Percentiles rank a stretch among this genome's conserved stretches.
Evolutionary conservation across 2,888 invertebrate genomes (phyloP).

Genomic region (Chesias legatella): DNA sequence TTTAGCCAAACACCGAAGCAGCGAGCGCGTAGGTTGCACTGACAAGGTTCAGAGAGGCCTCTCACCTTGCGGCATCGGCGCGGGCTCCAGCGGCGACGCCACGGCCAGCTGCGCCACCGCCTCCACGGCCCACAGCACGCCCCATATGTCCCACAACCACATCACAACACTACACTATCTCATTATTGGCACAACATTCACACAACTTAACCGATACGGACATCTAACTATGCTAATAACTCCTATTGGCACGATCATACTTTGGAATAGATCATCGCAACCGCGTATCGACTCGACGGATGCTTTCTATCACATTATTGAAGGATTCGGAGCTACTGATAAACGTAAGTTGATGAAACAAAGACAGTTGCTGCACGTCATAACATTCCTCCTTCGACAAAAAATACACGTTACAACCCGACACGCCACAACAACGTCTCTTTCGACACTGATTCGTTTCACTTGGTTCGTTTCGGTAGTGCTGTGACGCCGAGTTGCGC

Average conservation of each 20-base stretch:
- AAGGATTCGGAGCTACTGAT: constrained; percentile 44
- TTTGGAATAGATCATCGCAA: constrained; percentile 68
- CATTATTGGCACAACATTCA: constrained; percentile 79
- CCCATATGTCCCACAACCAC: constrained; percentile 79
- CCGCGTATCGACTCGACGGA: constrained; percentile 41
- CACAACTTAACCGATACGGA: constrained; percentile 75
- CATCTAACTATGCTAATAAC: constrained; percentile 74
- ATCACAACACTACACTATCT: constrained; percentile 80
- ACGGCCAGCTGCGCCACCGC: constrained; percentile 61
- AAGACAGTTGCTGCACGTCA: constrained; percentile 77
- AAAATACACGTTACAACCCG: constrained; percentile 40
- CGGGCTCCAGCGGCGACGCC: constrained; percentile 70
- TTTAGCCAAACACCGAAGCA: constrained; percentile 24
- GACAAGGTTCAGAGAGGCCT: constrained; percentile 57
- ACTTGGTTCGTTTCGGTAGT: constrained; percentile 29
- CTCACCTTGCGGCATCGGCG: constrained; percentile 69
- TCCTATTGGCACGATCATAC: constrained; percentile 77
- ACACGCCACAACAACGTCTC: constrained; percentile 45
- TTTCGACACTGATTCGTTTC: constrained; percentile 42
- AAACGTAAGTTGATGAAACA: constrained; percentile 67
- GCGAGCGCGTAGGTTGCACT: constrained; percentile 48
- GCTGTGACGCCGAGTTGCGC: constrained; percentile 27
- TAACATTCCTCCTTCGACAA: constrained; percentile 65
- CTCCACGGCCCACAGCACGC: constrained; percentile 70
- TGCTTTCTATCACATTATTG: constrained; percentile 65